Evolutionary conservation across 2,113 vertebrate species (phyloP), one percentile per base, ranked within the genome.

Genomic region (Struthio camelus): DNA sequence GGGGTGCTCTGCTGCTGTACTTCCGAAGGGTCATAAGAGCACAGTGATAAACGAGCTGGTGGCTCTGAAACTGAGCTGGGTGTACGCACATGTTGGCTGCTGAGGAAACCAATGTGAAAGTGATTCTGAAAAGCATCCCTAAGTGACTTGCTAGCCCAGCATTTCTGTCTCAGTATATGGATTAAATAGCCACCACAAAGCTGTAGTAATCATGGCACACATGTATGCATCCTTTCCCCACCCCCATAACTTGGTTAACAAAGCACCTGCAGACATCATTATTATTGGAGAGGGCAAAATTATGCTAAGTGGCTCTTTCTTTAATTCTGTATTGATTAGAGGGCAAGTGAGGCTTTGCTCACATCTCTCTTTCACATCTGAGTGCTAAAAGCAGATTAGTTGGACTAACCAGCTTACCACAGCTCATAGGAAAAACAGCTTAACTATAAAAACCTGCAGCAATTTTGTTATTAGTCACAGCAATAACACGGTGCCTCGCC

Each of bases 371-470:
- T 66, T 94, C 83, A 84, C 36, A 81, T 96, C 91, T 56, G 80
- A 84, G 62, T 88, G 66, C 83, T 92, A 64, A 95, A 97, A 95
- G 77, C 95, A 85, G 84, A 88, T 97, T 96, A 95, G 65, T 17
- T 80, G 65, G 54, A 91, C 93, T 91, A 96, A 86, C 77, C 89
- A 87, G 81, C 73, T 96, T 90, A 96, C n/a, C 84, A 58, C 59
- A 76, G 91, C 94, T 92, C 96, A 89, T 53, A 95, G 81, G 85
- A 77, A 94, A 93, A 92, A 36, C 75, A 94, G 89, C 61, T 92
- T 96, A 93, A 78, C 71, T 61, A 25, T 62, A 59, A 75, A 90
- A 91, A 73, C 77, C 91, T 66, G 72, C 61, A 69, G 89, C 92
- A 80, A 76, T 88, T 88, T 90, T 86, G 40, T 72, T 87, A 81